Conservation (phyloP, 2,888 invertebrate genomes). For the Stenodema calcarata region DNA sequence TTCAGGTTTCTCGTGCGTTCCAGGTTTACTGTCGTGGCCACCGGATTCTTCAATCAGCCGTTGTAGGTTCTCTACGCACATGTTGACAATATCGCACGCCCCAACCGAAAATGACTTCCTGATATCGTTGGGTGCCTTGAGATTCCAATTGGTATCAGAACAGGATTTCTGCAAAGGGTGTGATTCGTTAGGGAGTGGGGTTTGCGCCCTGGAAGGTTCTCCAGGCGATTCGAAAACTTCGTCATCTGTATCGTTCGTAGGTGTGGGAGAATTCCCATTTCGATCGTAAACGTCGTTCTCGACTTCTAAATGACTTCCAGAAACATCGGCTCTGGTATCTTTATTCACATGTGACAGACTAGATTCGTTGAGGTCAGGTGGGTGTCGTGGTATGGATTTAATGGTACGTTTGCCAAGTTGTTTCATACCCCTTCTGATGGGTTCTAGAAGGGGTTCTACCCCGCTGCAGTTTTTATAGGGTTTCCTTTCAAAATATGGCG, state of each 20-base stretch:
- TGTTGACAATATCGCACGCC: background rate
- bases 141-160: background rate
- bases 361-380: background rate
- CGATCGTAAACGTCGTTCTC: background rate
- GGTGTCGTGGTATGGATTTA: background rate
- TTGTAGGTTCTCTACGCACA: background rate
- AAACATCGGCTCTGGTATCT: background rate
- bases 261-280: constrained; percentile 3
- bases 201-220: background rate
- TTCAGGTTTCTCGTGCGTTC: too few relatives aligned
- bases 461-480: background rate
- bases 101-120: background rate
- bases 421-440: constrained; percentile 15
- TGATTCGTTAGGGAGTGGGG: background rate
- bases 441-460: constrained; percentile 24
- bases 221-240: background rate
- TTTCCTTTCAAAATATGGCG: constrained; percentile 49
- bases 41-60: background rate
- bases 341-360: background rate
- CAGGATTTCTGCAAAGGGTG: background rate
- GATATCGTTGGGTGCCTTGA: background rate
- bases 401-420: background rate
- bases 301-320: background rate
- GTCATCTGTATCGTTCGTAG: constrained; percentile 19
- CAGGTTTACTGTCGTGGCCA: background rate